Evolutionary conservation across 2,113 vertebrate species (phyloP).

Genomic region (Rhodinocichla rosea): DNA sequence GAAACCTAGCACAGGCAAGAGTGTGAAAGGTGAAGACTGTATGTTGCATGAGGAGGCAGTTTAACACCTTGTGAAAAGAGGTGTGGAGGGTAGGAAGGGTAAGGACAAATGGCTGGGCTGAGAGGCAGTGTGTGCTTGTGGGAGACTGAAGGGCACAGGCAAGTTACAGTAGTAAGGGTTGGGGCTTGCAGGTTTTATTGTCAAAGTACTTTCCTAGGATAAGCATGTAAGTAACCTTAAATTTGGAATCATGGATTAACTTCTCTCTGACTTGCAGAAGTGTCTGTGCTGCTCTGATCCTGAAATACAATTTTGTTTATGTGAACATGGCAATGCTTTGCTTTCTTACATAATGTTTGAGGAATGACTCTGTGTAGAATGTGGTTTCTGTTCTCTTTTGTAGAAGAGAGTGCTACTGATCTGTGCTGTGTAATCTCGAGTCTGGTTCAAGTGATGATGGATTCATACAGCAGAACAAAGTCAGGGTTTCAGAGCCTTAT

Average conservation of each 20-base stretch:
- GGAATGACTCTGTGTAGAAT: not conserved
- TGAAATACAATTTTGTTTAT: not conserved
- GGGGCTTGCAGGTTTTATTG: not conserved
- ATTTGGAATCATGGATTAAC: not conserved
- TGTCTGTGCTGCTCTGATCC: not conserved
- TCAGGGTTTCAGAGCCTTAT: constrained; percentile 85
- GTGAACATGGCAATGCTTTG: not conserved
- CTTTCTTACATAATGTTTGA: not conserved
- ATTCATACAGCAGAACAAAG: constrained; percentile 82
- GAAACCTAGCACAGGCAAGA: not conserved
- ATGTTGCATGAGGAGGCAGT: not conserved
- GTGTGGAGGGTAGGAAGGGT: not conserved
- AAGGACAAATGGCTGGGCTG: not conserved
- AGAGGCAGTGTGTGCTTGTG: not conserved
- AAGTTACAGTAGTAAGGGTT: not conserved
- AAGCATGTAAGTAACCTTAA: fast-evolving
- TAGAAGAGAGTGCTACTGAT: constrained; percentile 85
- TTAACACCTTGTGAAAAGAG: not conserved
- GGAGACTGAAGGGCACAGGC: not conserved
- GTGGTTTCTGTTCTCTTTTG: not conserved
- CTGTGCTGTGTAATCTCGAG: constrained; percentile 85
- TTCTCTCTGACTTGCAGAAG: not conserved
- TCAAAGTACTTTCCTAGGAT: not conserved
- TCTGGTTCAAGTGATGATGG: constrained; percentile 89
- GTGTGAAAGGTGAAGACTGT: not conserved